Percentiles rank a stretch among this genome's conserved stretches.
Conservation (phyloP, 2,888 invertebrate genomes). For the Proisotoma minuta region DNA sequence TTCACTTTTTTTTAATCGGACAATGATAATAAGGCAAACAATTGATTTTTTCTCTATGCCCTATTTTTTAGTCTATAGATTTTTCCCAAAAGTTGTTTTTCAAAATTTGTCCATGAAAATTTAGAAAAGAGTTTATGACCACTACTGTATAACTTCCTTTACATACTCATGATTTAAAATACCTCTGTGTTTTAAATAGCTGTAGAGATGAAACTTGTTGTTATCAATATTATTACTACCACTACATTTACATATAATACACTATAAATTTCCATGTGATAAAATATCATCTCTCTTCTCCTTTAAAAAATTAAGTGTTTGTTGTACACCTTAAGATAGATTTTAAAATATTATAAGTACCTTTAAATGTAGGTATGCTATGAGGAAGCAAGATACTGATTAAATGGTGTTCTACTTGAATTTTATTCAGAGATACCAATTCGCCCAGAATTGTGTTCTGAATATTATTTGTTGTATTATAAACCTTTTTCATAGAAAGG, state of each 20-base stretch:
- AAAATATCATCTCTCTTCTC: conserved; percentile 4
- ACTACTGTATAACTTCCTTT: no score
- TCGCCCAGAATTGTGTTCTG: background rate
- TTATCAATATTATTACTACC: background rate
- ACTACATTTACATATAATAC: background rate
- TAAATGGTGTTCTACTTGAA: conserved; percentile 4
- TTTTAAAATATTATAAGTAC: background rate
- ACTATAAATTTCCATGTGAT: conserved; percentile 7
- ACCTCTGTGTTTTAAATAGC: no score
- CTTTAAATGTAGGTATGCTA: background rate
- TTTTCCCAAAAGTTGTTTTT: no score
- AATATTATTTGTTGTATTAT: background rate
- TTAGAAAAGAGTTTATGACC: no score
- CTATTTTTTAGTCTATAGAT: no score
- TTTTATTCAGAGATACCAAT: background rate
- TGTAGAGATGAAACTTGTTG: no score
- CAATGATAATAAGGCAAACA: no score
- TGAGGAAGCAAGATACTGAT: conserved; percentile 2
- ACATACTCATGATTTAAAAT: no score
- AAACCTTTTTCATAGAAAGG: background rate
- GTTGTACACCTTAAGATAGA: background rate
- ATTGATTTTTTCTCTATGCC: no score
- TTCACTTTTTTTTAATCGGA: no score
- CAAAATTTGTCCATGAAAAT: no score
- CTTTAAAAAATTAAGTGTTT: background rate